A percentile compares a stretch with the other conserved stretches of the same genome.
Conservation (phyloP, 2,797 vertebrate species). For the Myiotriccus ornatus region DNA sequence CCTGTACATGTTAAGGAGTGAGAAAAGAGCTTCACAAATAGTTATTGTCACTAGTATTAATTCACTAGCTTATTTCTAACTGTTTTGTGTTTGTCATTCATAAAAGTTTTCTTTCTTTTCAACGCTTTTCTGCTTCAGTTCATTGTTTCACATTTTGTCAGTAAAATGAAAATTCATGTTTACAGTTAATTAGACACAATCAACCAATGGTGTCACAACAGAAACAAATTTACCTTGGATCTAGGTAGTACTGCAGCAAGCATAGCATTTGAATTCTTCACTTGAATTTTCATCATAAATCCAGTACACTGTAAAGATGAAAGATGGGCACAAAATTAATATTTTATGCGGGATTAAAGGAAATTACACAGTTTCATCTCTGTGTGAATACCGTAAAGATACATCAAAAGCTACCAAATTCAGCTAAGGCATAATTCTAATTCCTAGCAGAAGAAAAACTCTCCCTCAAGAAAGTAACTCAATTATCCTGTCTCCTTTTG, state of each 20-base stretch:
- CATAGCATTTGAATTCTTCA: not conserved
- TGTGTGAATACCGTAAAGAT: not conserved
- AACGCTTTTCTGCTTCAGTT: not conserved
- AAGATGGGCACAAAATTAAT: conserved; percentile 13
- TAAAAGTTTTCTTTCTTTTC: not conserved
- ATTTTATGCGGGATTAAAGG: conserved; percentile 40
- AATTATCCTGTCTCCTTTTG: not conserved
- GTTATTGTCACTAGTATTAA: not conserved
- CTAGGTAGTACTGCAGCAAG: not conserved
- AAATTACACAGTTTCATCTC: conserved; percentile 31
- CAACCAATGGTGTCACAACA: not conserved
- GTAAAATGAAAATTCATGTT: not conserved
- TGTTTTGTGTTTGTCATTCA: not conserved
- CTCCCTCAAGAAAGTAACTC: conserved; percentile 2
- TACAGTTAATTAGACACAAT: conserved; percentile 15
- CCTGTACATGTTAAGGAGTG: not conserved
- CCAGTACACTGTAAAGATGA: not conserved
- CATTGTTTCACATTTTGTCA: not conserved
- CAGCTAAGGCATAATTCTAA: not conserved
- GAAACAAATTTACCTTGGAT: conserved; percentile 6
- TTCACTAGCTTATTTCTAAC: not conserved
- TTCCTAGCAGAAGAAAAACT: not conserved
- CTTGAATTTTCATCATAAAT: not conserved
- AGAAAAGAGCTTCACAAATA: not conserved
- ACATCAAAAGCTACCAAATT: conserved; percentile 21